A percentile compares a stretch with the other conserved stretches of the same genome.
Conservation (phyloP, 2,113 vertebrate species). For the Crotophaga sulcirostris region DNA sequence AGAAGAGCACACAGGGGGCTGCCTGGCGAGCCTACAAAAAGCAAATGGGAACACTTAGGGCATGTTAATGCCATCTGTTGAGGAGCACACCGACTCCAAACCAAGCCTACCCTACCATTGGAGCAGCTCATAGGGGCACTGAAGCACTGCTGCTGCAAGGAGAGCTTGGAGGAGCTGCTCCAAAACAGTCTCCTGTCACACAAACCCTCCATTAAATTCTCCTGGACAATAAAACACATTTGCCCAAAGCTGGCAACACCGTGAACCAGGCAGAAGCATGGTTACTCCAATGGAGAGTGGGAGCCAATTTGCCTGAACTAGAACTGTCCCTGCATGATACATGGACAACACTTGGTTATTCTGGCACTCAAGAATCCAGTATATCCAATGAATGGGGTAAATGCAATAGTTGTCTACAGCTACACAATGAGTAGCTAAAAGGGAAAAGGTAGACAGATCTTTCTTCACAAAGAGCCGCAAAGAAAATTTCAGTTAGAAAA, state of each 20-base stretch:
- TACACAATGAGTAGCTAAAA: fast-evolving
- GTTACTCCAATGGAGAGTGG: not conserved
- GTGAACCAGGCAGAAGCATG: not conserved
- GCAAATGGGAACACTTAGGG: fast-evolving
- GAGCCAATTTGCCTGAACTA: not conserved
- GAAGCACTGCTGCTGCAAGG: not conserved
- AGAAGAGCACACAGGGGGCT: slow-evolving; percentile 95
- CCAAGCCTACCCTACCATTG: not conserved
- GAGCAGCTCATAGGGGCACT: not conserved
- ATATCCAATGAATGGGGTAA: not conserved
- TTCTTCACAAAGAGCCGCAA: not conserved
- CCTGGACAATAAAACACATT: not conserved
- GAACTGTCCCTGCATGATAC: not conserved
- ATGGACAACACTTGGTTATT: not conserved
- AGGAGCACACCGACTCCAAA: fast-evolving
- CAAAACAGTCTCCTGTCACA: not conserved
- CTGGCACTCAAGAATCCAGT: not conserved
- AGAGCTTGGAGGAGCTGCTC: not conserved
- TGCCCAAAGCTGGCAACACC: not conserved
- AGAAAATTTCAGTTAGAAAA: not conserved
- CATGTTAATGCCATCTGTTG: fast-evolving
- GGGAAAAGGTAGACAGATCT: not conserved
- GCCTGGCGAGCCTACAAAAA: slow-evolving; percentile 89
- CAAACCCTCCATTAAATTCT: not conserved
- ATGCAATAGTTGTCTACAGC: fast-evolving